Conservation (phyloP, 2,888 invertebrate species). For the Isotomurus palustris region DNA sequence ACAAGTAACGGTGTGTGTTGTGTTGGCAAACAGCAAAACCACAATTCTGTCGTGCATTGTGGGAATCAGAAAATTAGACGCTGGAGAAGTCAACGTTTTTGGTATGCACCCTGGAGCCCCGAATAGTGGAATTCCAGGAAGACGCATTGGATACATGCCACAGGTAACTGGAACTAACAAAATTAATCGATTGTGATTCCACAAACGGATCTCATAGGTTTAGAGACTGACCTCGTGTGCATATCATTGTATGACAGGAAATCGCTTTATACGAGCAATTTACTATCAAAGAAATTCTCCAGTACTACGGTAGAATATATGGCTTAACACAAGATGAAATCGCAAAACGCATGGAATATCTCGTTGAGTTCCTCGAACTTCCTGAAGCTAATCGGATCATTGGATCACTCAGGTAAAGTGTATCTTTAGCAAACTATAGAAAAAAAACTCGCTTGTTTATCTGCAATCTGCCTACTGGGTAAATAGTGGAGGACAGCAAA, state of each 20-base stretch:
- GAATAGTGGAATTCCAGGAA: conserved; percentile 51
- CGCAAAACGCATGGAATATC: conserved; percentile 2
- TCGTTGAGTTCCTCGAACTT: conserved; percentile 16
- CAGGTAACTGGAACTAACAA: conserved; percentile 4
- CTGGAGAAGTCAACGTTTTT: conserved; percentile 49
- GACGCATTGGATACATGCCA: conserved; percentile 53
- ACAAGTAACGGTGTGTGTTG: background rate
- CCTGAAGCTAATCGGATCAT: conserved; percentile 12
- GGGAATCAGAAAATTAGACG: conserved; percentile 49
- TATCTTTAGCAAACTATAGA: too few species aligned
- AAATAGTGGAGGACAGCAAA: conserved; percentile 51
- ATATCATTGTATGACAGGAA: too few species aligned
- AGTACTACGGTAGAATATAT: conserved; percentile 31
- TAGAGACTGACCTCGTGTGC: conserved; percentile 9
- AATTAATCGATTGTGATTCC: background rate
- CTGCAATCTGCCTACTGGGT: background rate
- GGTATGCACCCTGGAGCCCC: conserved; percentile 50
- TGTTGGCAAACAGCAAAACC: conserved; percentile 12
- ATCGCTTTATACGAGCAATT: conserved; percentile 23
- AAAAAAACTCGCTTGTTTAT: conserved; percentile 3
- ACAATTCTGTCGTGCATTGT: conserved; percentile 48
- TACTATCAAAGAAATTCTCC: conserved; percentile 23
- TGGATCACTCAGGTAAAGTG: conserved; percentile 15
- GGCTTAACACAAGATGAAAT: conserved; percentile 20
- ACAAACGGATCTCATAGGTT: background rate